Evolutionary conservation across 2,113 vertebrate species (phyloP), one percentile per base, ranked within the genome.

Genomic region (Hydrolagus affinis): DNA sequence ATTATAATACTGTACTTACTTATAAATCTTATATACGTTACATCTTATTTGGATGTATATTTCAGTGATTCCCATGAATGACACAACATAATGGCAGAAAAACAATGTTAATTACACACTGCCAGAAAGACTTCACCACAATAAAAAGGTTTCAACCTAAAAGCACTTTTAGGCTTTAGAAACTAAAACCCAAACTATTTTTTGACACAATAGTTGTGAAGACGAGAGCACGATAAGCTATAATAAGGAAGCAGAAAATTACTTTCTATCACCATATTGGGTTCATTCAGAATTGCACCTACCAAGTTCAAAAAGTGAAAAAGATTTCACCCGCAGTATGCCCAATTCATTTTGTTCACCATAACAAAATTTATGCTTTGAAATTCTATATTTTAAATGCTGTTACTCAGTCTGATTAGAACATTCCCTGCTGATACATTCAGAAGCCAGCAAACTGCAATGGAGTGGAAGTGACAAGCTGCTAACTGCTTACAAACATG

Each of bases 281-380:
- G 23, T 62, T 14, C 9, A 23, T 28, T 62, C 59, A 80, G 56
- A 80, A 80, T 62, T 80, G 11, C 77, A 64, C 59, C 77, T 28
- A 66, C 23, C 78, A 80, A 62, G 57, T 60, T 80, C 57, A 83
- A 83, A 83, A 30, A 25, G 62, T 21, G 64, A 83, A 66, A 83
- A 30, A 66, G 62, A 25, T 83, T 83, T 30, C 78, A 68, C 60
- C 78, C 30, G 62, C 62, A 66, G 25, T 83, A 83, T 66, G 62
- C 78, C 78, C 21, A 83, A 83, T 83, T 83, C 78, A 83, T 83
- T 83, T 83, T 28, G 28, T 83, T 83, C 78, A 83, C 62, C 25
- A 66, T 28, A 83, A 60, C 62, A 66, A 28, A 66, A 83, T 17
- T 83, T 21, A 32, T 32, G 62, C 60, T 83, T 83, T 83, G 78